A percentile compares a stretch with the other conserved stretches of the same genome.
Conservation (phyloP, 1,140 invertebrate genomes). For the Yoshiicerus persimilis region DNA sequence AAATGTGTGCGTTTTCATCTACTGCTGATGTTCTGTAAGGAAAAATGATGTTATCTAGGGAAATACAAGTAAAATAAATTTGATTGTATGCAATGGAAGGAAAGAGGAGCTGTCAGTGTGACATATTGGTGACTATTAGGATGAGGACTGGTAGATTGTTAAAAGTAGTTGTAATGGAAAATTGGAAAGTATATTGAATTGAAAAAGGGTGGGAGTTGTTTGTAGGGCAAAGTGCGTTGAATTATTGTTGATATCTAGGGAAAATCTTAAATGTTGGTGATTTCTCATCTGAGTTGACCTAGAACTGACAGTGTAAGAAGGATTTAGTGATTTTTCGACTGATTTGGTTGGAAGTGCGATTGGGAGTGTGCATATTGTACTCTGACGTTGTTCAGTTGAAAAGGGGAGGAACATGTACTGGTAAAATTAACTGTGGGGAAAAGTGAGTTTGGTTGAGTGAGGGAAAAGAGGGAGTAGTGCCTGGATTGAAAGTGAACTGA, state of each 20-base stretch:
- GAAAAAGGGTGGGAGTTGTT: background rate
- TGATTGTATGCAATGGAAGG: no score
- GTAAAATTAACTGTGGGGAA: background rate
- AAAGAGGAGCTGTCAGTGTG: background rate
- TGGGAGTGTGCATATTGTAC: background rate
- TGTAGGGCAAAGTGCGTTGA: background rate
- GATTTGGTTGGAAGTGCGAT: background rate
- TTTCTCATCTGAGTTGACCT: background rate
- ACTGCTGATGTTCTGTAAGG: no score
- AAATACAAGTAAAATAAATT: no score
- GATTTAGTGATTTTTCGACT: background rate
- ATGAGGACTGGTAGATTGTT: background rate
- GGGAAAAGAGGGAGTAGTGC: background rate
- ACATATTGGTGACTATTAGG: background rate
- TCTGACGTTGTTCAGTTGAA: no score
- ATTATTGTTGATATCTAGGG: background rate
- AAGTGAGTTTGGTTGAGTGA: background rate
- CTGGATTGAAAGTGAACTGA: background rate
- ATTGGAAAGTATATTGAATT: background rate
- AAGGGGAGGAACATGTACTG: no score
- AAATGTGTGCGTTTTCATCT: no score
- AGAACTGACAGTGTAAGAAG: background rate
- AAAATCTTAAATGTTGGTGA: background rate
- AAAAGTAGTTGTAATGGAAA: background rate
- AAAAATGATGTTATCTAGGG: no score